Evolutionary conservation across 2,888 invertebrate species (phyloP).

Genomic region (Seladonia tumulorum): DNA sequence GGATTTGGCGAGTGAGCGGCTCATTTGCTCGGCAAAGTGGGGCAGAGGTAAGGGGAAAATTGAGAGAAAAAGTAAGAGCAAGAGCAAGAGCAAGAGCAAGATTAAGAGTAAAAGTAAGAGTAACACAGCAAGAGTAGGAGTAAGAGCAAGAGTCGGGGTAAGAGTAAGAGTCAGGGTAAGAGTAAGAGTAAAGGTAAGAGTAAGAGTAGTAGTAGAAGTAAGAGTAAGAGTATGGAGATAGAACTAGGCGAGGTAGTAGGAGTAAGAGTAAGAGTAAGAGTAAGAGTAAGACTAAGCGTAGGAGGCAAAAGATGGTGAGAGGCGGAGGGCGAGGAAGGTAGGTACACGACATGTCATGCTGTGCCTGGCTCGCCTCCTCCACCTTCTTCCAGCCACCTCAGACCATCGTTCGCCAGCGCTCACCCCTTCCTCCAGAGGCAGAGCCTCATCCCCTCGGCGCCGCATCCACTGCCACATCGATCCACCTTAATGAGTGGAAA

Average conservation of each 20-base stretch:
- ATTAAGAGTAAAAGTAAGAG: neutral
- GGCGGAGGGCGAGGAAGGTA: conserved; percentile 53
- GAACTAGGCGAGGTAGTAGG: neutral
- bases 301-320: conserved; percentile 56
- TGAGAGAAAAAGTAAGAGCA: neutral
- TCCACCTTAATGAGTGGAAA: conserved; percentile 85
- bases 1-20: neutral
- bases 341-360: conserved; percentile 77
- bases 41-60: neutral
- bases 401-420: conserved; percentile 62
- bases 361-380: conserved; percentile 76
- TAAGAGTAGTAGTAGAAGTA: neutral
- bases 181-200: neutral
- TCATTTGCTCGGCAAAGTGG: neutral
- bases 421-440: conserved; percentile 51
- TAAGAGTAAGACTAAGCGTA: conserved; percentile 39
- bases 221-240: neutral
- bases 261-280: conserved; percentile 23
- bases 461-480: conserved; percentile 83
- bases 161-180: neutral
- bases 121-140: neutral
- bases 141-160: neutral
- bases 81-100: neutral
- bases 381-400: conserved; percentile 73
- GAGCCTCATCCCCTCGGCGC: conserved; percentile 66